Percentiles rank a stretch among this genome's conserved stretches.
phyloP scores from a whole-genome alignment of 2,113 vertebrate genomes.

The Lasiurus cinereus region DNA sequence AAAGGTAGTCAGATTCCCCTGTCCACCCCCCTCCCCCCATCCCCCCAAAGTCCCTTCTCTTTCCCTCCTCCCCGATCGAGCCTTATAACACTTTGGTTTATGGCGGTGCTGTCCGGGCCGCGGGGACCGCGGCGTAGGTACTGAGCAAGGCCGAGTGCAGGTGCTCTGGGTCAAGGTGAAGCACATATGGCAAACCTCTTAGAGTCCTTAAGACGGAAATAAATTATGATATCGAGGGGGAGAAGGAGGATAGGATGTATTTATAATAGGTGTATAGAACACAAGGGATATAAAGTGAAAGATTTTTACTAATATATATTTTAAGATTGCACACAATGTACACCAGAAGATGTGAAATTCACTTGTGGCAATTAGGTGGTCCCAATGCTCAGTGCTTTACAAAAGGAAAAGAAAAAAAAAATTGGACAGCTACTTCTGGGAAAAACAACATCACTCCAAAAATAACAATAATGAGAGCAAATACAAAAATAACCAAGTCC shows the following conservation, averaged over 20 bases:
- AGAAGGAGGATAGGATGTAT: slow-evolving; percentile 90
- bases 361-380: slow-evolving; percentile 80
- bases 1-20: slow-evolving; percentile 75
- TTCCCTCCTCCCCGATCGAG: background rate
- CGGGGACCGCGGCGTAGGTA: slow-evolving; percentile 66
- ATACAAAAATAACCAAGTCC: slow-evolving; percentile 83
- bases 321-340: slow-evolving; percentile 95
- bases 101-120: slow-evolving; percentile 82
- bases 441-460: slow-evolving; percentile 85
- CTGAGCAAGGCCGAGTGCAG: slow-evolving; percentile 80
- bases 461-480: slow-evolving; percentile 87
- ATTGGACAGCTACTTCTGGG: slow-evolving; percentile 84
- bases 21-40: no score
- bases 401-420: slow-evolving; percentile 74
- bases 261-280: slow-evolving; percentile 96
- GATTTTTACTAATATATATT: slow-evolving; percentile 94
- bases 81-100: slow-evolving; percentile 85
- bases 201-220: slow-evolving; percentile 84
- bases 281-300: slow-evolving; percentile 90
- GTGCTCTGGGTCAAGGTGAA: slow-evolving; percentile 90
- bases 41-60: background rate
- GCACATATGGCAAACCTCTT: slow-evolving; percentile 89
- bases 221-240: slow-evolving; percentile 85
- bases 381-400: slow-evolving; percentile 85
- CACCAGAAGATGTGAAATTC: slow-evolving; percentile 92